Evolutionary conservation across 2,797 vertebrate species (phyloP).

Genomic region (Falco peregrinus): DNA sequence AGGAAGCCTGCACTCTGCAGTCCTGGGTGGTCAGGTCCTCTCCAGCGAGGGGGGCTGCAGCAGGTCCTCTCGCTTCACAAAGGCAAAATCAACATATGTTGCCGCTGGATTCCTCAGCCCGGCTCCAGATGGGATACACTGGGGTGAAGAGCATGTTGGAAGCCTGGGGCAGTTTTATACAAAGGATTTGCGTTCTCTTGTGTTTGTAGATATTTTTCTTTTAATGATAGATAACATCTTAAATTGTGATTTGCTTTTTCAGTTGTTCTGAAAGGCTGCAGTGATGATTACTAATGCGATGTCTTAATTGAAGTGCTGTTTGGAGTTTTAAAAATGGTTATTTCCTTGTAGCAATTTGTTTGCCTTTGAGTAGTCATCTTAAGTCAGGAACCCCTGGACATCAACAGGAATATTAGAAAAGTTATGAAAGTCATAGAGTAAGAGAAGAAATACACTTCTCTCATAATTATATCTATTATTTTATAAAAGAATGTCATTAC

Average conservation of each 20-base stretch:
- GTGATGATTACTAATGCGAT: not conserved
- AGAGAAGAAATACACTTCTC: not conserved
- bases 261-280: not conserved
- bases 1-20: rapidly evolving
- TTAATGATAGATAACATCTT: not conserved
- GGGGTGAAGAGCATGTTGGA: rapidly evolving
- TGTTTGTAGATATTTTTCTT: not conserved
- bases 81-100: not conserved
- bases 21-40: not conserved
- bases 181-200: not conserved
- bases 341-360: not conserved
- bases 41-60: not conserved
- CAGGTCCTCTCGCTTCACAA: not conserved
- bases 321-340: not conserved
- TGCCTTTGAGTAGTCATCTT: not conserved
- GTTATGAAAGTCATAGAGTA: not conserved
- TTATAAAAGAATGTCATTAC: not conserved
- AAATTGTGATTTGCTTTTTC: not conserved
- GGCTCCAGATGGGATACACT: rapidly evolving
- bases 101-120: not conserved
- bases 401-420: not conserved
- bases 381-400: not conserved
- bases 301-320: not conserved
- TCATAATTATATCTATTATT: constrained; percentile 5
- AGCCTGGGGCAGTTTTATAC: not conserved